Evolutionary conservation across 2,797 vertebrate species (phyloP), one percentile per base, ranked within the genome.

Genomic region (Diplodus sargus): DNA sequence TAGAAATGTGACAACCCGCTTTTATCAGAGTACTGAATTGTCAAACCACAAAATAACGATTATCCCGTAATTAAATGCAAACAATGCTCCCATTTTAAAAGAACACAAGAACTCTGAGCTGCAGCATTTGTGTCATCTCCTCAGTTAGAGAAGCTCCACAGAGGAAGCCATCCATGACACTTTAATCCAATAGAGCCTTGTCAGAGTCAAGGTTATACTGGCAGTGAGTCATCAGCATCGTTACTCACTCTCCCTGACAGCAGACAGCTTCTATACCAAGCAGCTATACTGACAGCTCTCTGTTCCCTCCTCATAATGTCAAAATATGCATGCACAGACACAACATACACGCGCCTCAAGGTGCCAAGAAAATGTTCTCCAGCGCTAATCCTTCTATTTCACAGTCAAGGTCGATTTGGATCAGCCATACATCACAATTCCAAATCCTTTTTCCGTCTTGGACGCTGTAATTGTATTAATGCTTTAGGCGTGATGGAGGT

Each of bases 331-430:
- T 3, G 28, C 71, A 25, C 56, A 67, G 76, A 80, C 78, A 57
- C 80, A 69, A 81, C 82, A 30, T 34, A 22, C 54, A 34, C 66
- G 15, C 54, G 59, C 70, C 63, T 76, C 53, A 53, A 81, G 54
- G 59, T 72, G 85, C 84, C 79, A 85, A 78, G 81, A 63, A 90
- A 81, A 86, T 76, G 87, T 88, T 91, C 87, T 30, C 81, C 85
- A 45, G 14, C 48, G 30, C 70, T 87, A 89, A 91, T 91, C 87
- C 82, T 51, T 66, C 85, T 76, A 56, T 87, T 90, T 89, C 87
- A 79, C 86, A 83, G 88, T 90, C 85, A 90, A 87, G 90, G 90
- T 87, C 79, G 43, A 76, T 89, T 88, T 77, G 81, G 79, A 89
- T 90, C 82, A 76, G 66, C 82, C 43, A 66, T 73, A 82, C 82